A percentile compares a stretch with the other conserved stretches of the same genome.
These are phyloP conservation scores for Micromussa lordhowensis DNA, from an alignment of 92 coral and sea anemone genomes.

Conservation along the genomic window DNA sequence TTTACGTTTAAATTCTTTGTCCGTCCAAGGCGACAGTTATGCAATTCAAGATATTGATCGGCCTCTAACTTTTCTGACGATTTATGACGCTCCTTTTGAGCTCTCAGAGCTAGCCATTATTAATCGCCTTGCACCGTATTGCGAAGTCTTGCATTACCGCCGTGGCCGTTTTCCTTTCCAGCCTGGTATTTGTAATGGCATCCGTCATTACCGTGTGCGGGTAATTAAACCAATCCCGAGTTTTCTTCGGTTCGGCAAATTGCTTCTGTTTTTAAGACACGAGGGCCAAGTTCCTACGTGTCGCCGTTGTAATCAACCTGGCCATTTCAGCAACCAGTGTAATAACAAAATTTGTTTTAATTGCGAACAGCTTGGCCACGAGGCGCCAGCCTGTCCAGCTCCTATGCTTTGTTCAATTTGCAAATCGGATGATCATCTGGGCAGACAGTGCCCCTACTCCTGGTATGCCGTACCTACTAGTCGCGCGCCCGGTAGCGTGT, in stretches of 20 bases:
- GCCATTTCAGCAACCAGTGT: conserved; percentile 2
- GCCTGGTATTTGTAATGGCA: background rate
- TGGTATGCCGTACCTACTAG: background rate
- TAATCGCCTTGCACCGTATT: background rate
- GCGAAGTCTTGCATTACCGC: background rate
- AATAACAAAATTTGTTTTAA: background rate
- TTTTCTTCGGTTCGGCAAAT: conserved; percentile 10
- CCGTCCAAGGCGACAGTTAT: background rate
- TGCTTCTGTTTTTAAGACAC: background rate
- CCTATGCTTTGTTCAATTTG: background rate
- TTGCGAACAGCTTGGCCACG: background rate
- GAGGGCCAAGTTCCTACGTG: conserved; percentile 7
- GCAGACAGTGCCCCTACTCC: background rate
- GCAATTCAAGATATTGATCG: background rate
- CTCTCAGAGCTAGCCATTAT: background rate
- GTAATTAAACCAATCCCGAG: background rate
- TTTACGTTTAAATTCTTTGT: background rate
- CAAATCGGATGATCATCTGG: background rate
- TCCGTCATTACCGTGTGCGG: background rate
- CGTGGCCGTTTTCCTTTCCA: background rate
- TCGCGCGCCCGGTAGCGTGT: no score
- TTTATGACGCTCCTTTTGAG: conserved; percentile 20
- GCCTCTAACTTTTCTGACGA: background rate
- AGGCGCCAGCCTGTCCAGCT: background rate
- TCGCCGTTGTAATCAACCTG: conserved; percentile 2